Evolutionary conservation across 1,140 invertebrate genomes (phyloP), one percentile per base, ranked within the genome.

Genomic region (Lepidostoma basale): DNA sequence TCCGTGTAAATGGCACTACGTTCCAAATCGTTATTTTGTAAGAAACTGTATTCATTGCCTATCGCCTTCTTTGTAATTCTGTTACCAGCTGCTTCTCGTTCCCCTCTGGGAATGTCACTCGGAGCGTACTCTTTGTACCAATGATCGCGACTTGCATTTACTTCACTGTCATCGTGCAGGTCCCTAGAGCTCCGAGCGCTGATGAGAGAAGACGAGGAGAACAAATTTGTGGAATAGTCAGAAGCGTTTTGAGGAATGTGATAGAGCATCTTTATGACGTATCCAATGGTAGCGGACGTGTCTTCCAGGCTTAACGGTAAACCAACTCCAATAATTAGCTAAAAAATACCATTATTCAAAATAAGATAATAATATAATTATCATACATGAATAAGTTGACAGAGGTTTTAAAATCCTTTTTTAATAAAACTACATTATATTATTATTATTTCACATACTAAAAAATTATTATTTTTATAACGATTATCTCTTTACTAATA

Each of bases 261-360:
- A 77, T 87, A 89, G 44, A 86, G 78, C 26, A 86, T 81, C 78
- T 89, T 90, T 1, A 88, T 79, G 33, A 89, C 88, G 1, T 83
- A 81, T 2, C 88, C 88, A 10, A 89, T 81, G 5, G 88, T 88
- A 0, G 89, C 82, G 54, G 84, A 85, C 52, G 85, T 83, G 56
- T 84, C 81, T 65, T 88, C 84, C 28, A 89, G 74, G 75, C 88
- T 86, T 8, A 89, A 76, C 1, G 88, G 88, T 25, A 89, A 83
- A 70, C 88, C 88, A 40, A 89, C 74, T 64, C 88, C 88, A 30
- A 88, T 83, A 76, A 89, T 89, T 39, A 88, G 77, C 87, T 89
- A 76, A 63, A 79, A 79, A 63, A 16, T 16, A 4, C n/a, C n/a
- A n/a, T n/a, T n/a, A n/a, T n/a, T n/a, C n/a, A n/a, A n/a, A n/a